Base-by-base conservation (phyloP, 37 sponge, comb jelly and placozoan species). In the Diacarnus erythraeanus region DNA sequence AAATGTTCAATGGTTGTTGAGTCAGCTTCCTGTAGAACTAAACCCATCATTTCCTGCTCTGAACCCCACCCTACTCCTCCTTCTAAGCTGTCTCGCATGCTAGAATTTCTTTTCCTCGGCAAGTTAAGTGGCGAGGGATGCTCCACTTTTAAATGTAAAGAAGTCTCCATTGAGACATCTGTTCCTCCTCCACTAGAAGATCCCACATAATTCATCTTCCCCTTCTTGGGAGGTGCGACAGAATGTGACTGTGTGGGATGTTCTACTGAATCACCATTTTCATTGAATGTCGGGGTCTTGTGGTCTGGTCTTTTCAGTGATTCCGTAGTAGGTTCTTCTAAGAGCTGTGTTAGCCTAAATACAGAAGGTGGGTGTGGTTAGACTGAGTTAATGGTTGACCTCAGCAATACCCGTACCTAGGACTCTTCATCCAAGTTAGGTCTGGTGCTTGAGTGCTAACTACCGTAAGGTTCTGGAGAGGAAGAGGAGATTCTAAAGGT, bases 11-110 rank as follows among this genome's bases (percentile, higher is more conserved):
- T 37, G 10, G 77, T 76, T 29, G 92, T 91, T 35, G 92, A 91
- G 84, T 91, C 92, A 30, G 92, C 92, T 70, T 91, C 92, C 69
- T 91, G 92, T 4, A 86, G 60, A 17, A 84, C 78, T 29, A 72
- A 57, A 43, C 37, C 43, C 69, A 25, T 76, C 56, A 10, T 57
- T 20, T 69, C 70, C 33, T 56, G 70, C 42, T 80, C 72, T 23
- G 10, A 36, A 64, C 69, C 40, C 9, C 36, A n/a, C 2, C 71
- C 43, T 25, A 42, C 2, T 21, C 23, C n/a, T 17, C 70, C 39
- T 39, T 66, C 75, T 57, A 73, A 4, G n/a, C 57, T 31, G 57
- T 83, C 83, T 65, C 83, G 51, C 1, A 40, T 37, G 26, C 76
- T 67, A 41, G 63, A 63, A 9, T 5, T 42, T 20, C 68, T 25